These are phyloP conservation scores for Sminthurides aquaticus DNA, from an alignment of 2,888 invertebrate species.

Conservation along the genomic window DNA sequence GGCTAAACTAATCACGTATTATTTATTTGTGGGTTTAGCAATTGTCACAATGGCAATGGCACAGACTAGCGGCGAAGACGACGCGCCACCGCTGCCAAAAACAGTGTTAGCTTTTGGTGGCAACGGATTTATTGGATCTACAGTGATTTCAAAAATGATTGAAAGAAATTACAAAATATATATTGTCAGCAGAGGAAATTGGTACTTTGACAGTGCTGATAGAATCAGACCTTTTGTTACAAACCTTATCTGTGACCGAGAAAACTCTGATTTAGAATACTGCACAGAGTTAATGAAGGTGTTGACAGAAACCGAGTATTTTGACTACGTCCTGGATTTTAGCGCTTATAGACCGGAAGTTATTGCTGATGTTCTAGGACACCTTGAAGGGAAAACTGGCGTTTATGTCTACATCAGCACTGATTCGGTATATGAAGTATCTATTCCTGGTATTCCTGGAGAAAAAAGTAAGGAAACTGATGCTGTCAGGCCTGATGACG, in stretches of 20 bases:
- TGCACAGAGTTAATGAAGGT: constrained; percentile 44
- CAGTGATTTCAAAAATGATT: constrained; percentile 46
- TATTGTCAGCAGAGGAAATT: constrained; percentile 48
- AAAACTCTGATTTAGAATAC: constrained; percentile 42
- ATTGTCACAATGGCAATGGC: neutral
- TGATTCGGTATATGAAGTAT: constrained; percentile 51
- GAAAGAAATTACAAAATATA: constrained; percentile 45
- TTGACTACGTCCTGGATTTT: constrained; percentile 50
- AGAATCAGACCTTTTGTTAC: constrained; percentile 43
- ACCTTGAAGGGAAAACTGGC: constrained; percentile 45
- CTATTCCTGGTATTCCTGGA: constrained; percentile 30
- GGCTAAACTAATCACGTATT: no score
- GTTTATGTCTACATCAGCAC: constrained; percentile 50
- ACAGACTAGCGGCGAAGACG: neutral
- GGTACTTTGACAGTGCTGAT: constrained; percentile 48
- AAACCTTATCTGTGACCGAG: constrained; percentile 47
- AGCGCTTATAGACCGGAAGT: constrained; percentile 48
- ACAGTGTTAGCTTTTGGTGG: constrained; percentile 47
- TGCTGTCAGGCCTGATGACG: constrained; percentile 46
- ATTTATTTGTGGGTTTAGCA: constrained; percentile 9
- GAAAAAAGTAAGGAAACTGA: constrained; percentile 45
- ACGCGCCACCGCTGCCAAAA: constrained; percentile 6
- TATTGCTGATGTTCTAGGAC: constrained; percentile 45
- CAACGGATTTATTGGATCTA: constrained; percentile 50
- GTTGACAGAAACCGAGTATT: constrained; percentile 37